Evolutionary conservation across 2,888 invertebrate genomes (phyloP), one percentile per base, ranked within the genome.

Genomic region (Pseudococcus viburni): DNA sequence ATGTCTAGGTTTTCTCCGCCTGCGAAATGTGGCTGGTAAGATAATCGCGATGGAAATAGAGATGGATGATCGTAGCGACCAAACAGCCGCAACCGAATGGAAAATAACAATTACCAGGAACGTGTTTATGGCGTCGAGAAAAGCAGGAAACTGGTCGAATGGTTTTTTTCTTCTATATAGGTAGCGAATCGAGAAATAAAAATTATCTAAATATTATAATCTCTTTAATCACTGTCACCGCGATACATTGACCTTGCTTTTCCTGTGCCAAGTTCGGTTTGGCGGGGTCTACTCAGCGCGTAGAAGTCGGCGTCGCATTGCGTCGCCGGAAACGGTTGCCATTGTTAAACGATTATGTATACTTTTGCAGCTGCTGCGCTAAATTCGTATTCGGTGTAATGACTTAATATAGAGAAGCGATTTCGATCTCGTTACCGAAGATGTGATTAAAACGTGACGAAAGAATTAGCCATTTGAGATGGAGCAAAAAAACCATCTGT

Each of bases 191-290:
- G 33, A 33, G 80, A n/a, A 80, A n/a, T n/a, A 80, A 42, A 80
- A 80, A n/a, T 80, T 80, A 42, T 80, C 9, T 42, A 42, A 80
- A 80, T 80, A 80, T 80, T 80, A 80, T 80, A 22, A 80, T 42
- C 80, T 80, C 39, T 80, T 80, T 80, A 42, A 80, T 80, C 80
- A 80, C 80, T 80, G 80, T 80, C 80, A 80, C 17, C 7, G 80
- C 80, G 33, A 80, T 80, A 42, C 80, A 22, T 80, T 80, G 80
- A 80, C 80, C 80, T 80, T 80, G 80, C 80, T 80, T 80, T 80
- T 80, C 80, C 80, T 80, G 17, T 5, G 19, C 59, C 19, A 19
- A 19, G 55, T 55, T 17, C 17, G 55, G 55, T 55, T 17, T 55
- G 1, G 55, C 46, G 46, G 46, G 8, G 55, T 55, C 17, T 55